phyloP scores from a whole-genome alignment of 2,113 vertebrate species.

The Edolisoma coerulescens region DNA sequence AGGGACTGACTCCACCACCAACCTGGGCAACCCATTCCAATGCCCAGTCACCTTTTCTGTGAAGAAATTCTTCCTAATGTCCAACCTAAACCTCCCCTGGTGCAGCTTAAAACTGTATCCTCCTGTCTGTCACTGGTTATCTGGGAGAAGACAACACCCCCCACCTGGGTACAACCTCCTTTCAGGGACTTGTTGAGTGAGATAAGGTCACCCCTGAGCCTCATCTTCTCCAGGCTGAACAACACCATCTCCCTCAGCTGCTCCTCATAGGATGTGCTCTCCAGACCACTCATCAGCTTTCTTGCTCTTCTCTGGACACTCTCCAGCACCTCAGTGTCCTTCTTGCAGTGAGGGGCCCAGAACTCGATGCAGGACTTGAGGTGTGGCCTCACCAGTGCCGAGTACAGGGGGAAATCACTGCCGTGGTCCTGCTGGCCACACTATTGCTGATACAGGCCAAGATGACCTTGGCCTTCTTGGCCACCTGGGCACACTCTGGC shows the following conservation, averaged over 20 bases:
- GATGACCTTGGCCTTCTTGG: rapidly evolving
- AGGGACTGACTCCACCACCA: rapidly evolving
- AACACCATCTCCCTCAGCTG: background rate
- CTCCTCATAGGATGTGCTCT: background rate
- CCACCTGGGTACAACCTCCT: background rate
- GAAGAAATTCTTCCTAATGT: background rate
- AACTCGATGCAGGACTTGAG: background rate
- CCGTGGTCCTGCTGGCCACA: background rate
- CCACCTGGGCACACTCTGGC: background rate
- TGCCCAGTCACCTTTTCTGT: background rate
- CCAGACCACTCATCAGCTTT: background rate
- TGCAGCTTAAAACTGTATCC: background rate
- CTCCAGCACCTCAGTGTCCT: background rate
- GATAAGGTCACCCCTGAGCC: background rate
- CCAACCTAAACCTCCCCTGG: too few relatives aligned
- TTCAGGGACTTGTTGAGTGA: background rate
- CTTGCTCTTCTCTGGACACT: background rate
- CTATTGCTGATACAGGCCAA: rapidly evolving
- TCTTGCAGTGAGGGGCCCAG: background rate
- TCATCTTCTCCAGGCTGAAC: background rate
- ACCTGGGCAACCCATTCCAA: background rate
- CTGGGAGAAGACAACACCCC: background rate
- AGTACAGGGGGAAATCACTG: rapidly evolving
- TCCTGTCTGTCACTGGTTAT: background rate
- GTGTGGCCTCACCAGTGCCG: background rate